A percentile compares a stretch with the other conserved stretches of the same genome.
phyloP scores from a whole-genome alignment of 2,797 vertebrate species.

The Orientallactaga sibirica region DNA sequence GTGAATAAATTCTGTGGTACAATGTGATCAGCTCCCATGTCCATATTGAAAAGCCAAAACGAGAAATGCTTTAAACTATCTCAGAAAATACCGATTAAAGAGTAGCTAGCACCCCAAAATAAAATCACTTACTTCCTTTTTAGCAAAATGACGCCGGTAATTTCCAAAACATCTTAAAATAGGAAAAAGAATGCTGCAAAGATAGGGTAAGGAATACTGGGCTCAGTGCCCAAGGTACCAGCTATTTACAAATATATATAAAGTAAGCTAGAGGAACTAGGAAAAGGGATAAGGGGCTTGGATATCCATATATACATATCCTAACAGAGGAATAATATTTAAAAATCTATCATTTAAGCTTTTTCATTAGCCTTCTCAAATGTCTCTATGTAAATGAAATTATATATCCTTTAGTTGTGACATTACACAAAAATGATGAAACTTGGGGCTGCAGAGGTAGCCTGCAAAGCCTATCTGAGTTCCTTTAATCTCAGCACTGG shows the following conservation, averaged over 20 bases:
- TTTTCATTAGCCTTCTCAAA: background rate
- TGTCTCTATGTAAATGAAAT: constrained; percentile 20
- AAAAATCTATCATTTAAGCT: background rate
- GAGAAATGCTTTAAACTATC: constrained; percentile 48
- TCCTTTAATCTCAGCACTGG: too few relatives aligned
- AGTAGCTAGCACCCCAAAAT: constrained; percentile 34
- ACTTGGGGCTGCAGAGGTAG: too few relatives aligned
- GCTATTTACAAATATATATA: constrained; percentile 51
- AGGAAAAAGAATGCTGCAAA: constrained; percentile 42
- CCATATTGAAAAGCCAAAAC: constrained; percentile 46
- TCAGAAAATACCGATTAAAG: constrained; percentile 54
- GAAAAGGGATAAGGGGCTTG: background rate
- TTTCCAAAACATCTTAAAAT: constrained; percentile 63
- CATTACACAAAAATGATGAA: constrained; percentile 22
- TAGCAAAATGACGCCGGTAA: constrained; percentile 51
- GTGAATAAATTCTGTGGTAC: constrained; percentile 32
- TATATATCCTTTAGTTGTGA: constrained; percentile 34
- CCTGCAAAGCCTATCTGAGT: too few relatives aligned
- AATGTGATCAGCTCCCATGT: background rate
- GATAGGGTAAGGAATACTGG: constrained; percentile 46
- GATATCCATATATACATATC: background rate
- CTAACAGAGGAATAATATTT: constrained; percentile 11
- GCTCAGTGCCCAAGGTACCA: constrained; percentile 20
- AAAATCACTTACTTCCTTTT: constrained; percentile 54
- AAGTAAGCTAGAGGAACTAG: background rate